Evolutionary conservation across 2,113 vertebrate genomes (phyloP).

Genomic region (Rafetus swinhoei): DNA sequence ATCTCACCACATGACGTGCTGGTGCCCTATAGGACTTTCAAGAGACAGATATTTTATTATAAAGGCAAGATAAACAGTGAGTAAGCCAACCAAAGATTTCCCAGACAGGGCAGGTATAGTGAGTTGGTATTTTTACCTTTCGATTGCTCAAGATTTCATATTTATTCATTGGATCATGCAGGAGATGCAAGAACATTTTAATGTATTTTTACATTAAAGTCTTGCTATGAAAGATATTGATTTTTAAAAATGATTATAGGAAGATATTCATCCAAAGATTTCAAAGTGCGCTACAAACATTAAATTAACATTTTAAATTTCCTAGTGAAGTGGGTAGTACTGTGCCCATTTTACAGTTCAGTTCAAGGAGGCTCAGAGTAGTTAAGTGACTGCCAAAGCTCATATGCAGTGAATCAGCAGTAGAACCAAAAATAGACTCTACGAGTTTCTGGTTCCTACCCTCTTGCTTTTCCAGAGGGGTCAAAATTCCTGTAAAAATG

Average conservation of each 20-base stretch:
- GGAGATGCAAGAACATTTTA: constrained; percentile 18
- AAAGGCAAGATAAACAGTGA: constrained; percentile 38
- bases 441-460: neutral
- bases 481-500: neutral
- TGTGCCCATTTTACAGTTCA: neutral
- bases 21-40: constrained; percentile 52
- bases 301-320: neutral
- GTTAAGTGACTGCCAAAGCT: neutral
- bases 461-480: neutral
- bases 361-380: neutral
- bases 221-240: neutral
- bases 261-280: neutral
- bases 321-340: neutral
- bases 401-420: neutral
- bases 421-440: neutral
- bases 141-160: constrained; percentile 42
- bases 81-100: constrained; percentile 42
- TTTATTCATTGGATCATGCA: neutral
- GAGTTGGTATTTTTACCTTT: constrained; percentile 37
- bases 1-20: constrained; percentile 20
- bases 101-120: neutral
- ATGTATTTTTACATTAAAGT: neutral
- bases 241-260: neutral
- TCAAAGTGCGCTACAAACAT: neutral
- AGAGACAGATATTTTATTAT: constrained; percentile 49